A percentile compares a stretch with the other conserved stretches of the same genome.
Evolutionary conservation across 2,888 invertebrate genomes (phyloP).

Genomic region (Bedellia somnulentella): DNA sequence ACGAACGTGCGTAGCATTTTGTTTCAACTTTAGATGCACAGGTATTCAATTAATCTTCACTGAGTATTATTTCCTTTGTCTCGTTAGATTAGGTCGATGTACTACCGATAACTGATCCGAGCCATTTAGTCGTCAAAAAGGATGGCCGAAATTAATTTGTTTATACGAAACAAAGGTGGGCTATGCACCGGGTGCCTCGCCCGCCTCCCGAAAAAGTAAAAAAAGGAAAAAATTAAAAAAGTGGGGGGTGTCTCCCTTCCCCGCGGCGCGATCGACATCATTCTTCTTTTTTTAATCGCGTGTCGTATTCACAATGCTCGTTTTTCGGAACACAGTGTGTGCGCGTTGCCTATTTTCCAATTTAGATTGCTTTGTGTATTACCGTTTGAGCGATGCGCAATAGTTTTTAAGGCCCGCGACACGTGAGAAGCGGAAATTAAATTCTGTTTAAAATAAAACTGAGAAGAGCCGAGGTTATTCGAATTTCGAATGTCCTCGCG

Average conservation of each 20-base stretch:
- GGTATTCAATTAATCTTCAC: too few species aligned
- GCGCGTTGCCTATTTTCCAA: slow-evolving; percentile 60
- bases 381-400: slow-evolving; percentile 57
- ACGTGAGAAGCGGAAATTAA: slow-evolving; percentile 50
- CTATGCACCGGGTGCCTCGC: slow-evolving; percentile 49
- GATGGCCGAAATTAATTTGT: slow-evolving; percentile 60
- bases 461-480: slow-evolving; percentile 2
- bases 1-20: too few species aligned
- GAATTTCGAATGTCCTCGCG: too few species aligned
- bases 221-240: slow-evolving; percentile 43
- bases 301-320: slow-evolving; percentile 50
- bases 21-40: too few species aligned
- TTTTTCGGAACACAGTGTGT: slow-evolving; percentile 58
- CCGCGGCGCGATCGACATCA: slow-evolving; percentile 58
- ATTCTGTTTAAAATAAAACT: slow-evolving; percentile 13
- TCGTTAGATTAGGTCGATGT: too few species aligned
- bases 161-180: slow-evolving; percentile 62
- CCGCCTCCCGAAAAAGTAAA: slow-evolving; percentile 49
- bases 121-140: slow-evolving; percentile 31
- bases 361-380: slow-evolving; percentile 63
- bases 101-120: too few species aligned
- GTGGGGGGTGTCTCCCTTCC: slow-evolving; percentile 29
- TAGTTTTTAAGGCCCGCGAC: slow-evolving; percentile 56
- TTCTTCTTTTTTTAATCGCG: slow-evolving; percentile 62
- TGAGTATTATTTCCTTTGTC: too few species aligned